phyloP scores from a whole-genome alignment of 2,797 vertebrate species.

The Erpetoichthys calabaricus region DNA sequence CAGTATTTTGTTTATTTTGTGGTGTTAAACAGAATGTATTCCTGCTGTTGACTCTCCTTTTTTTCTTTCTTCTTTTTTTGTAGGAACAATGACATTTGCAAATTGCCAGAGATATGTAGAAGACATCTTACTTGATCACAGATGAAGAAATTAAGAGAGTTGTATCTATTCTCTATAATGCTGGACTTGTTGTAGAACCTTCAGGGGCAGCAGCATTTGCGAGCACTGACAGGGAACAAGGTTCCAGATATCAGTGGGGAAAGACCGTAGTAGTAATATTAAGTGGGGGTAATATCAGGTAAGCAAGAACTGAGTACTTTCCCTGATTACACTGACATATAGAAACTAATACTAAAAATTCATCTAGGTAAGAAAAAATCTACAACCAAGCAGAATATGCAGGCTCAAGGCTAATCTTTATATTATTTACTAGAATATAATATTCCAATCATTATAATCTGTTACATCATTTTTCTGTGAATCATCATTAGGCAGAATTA shows the following conservation, averaged over 20 bases:
- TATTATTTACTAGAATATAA: too few relatives aligned
- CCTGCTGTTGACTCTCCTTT: too few relatives aligned
- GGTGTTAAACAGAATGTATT: too few relatives aligned
- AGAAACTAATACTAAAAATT: background rate
- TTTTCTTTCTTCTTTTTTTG: background rate
- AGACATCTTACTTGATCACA: constrained; percentile 44
- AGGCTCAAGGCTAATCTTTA: too few relatives aligned
- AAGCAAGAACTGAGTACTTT: constrained; percentile 50
- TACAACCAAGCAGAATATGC: too few relatives aligned
- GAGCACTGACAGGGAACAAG: constrained; percentile 37
- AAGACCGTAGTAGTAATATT: constrained; percentile 45
- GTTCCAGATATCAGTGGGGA: constrained; percentile 40
- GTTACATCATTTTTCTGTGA: too few relatives aligned
- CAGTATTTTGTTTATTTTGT: too few relatives aligned
- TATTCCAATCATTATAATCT: too few relatives aligned
- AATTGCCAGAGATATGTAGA: constrained; percentile 47
- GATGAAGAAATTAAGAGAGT: constrained; percentile 51
- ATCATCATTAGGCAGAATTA: too few relatives aligned
- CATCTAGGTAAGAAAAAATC: too few relatives aligned
- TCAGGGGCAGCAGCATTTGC: constrained; percentile 51
- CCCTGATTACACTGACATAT: constrained; percentile 25
- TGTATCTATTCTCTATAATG: constrained; percentile 39
- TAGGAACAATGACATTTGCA: constrained; percentile 44
- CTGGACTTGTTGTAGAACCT: constrained; percentile 52
- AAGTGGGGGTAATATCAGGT: constrained; percentile 51